These are phyloP conservation scores for Epicauta chinensis DNA, from an alignment of 1,140 invertebrate genomes.

Conservation along the genomic window DNA sequence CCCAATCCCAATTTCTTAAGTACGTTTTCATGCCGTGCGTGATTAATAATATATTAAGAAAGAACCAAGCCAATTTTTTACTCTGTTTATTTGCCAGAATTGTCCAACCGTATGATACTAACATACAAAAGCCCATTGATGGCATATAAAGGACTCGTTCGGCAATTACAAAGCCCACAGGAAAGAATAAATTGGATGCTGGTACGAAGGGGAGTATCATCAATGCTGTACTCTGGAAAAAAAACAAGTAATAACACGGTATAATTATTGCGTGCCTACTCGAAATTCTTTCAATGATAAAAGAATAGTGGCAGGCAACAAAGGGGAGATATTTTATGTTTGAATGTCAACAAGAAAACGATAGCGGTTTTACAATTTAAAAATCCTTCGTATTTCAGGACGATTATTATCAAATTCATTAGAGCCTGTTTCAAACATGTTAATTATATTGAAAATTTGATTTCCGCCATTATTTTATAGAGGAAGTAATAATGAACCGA, in stretches of 20 bases:
- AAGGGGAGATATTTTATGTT: not conserved
- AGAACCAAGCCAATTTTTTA: conserved; percentile 56
- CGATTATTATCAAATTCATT: too few relatives aligned
- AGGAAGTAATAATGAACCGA: too few relatives aligned
- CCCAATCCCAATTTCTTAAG: conserved; percentile 85
- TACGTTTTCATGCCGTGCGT: conserved; percentile 77
- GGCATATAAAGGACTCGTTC: conserved; percentile 95
- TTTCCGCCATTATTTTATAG: too few relatives aligned
- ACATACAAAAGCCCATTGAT: conserved; percentile 94
- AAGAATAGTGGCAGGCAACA: not conserved
- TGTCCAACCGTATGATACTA: conserved; percentile 75
- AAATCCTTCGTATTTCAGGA: too few relatives aligned
- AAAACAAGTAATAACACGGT: not conserved
- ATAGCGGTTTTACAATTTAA: not conserved
- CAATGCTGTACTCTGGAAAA: conserved; percentile 67
- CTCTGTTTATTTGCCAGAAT: conserved; percentile 47
- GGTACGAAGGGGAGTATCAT: conserved; percentile 89
- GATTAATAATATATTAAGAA: conserved; percentile 61
- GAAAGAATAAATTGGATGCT: conserved; percentile 94
- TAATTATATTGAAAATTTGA: too few relatives aligned
- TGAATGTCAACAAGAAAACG: conserved; percentile 16
- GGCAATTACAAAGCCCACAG: conserved; percentile 95
- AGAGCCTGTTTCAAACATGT: too few relatives aligned
- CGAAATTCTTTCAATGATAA: too few relatives aligned
- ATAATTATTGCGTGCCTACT: too few relatives aligned